These are phyloP conservation scores for Caenorhabditis panamensis DNA, from an alignment of 2,888 invertebrate species.

Conservation along the genomic window DNA sequence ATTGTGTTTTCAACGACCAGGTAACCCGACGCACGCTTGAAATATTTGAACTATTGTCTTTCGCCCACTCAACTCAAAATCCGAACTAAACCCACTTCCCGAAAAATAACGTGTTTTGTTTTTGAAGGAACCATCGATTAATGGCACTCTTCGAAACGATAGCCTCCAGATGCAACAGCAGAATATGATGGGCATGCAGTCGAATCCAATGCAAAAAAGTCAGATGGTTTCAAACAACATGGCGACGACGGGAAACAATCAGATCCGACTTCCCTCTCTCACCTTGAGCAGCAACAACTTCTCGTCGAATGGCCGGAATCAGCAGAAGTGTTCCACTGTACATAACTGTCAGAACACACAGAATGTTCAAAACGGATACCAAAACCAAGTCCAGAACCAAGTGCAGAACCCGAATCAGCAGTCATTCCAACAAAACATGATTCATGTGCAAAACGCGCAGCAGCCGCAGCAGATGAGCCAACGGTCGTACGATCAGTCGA, in stretches of 20 bases:
- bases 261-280: conserved; percentile 28
- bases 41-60: conserved; percentile 53
- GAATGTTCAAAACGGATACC: background rate
- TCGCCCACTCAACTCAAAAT: conserved; percentile 28
- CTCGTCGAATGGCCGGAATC: conserved; percentile 2
- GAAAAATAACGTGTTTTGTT: conserved; percentile 11
- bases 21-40: conserved; percentile 49
- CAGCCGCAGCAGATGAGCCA: conserved; percentile 25
- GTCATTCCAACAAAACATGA: background rate
- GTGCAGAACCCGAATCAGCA: conserved; percentile 1
- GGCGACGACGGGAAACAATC: conserved; percentile 6
- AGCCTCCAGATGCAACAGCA: conserved; percentile 33
- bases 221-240: conserved; percentile 34
- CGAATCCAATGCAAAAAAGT: conserved; percentile 27
- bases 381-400: background rate
- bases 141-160: conserved; percentile 37
- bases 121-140: conserved; percentile 55
- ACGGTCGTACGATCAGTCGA: conserved; percentile 34
- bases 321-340: background rate
- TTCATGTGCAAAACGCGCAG: background rate
- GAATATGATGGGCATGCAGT: conserved; percentile 47
- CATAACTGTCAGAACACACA: background rate
- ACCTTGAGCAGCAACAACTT: conserved; percentile 27
- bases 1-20: conserved; percentile 60
- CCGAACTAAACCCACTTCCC: conserved; percentile 1